A percentile compares a stretch with the other conserved stretches of the same genome.
phyloP scores from a whole-genome alignment of 2,113 vertebrate genomes.

The Acrocephalus arundinaceus region DNA sequence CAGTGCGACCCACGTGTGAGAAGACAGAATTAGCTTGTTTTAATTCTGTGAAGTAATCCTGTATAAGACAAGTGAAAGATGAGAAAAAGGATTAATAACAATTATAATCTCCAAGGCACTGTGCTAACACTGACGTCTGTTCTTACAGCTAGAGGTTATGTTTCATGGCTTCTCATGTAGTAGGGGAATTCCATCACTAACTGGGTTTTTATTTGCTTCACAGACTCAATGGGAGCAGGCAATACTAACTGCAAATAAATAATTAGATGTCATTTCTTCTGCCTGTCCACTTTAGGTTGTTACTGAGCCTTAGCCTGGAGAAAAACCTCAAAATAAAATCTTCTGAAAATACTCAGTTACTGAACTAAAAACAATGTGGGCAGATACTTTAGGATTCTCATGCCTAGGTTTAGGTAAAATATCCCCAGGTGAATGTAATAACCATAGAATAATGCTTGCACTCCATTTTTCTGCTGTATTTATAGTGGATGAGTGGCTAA shows the following conservation, averaged over 20 bases:
- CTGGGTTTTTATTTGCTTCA: background rate
- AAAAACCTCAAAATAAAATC: background rate
- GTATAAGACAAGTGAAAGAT: background rate
- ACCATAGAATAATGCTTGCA: background rate
- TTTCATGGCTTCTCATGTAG: background rate
- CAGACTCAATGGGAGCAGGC: background rate
- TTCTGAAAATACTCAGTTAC: background rate
- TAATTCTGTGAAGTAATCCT: background rate
- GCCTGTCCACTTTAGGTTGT: background rate
- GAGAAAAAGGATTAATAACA: background rate
- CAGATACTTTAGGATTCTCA: background rate
- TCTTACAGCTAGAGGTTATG: background rate
- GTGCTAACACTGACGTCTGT: background rate
- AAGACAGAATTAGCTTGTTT: background rate
- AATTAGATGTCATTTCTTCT: background rate
- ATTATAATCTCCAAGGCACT: background rate
- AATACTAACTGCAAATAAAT: background rate
- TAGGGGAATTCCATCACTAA: background rate
- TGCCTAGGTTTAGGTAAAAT: background rate
- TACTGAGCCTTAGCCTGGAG: background rate
- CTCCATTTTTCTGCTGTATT: background rate
- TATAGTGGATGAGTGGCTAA: background rate
- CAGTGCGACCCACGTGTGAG: background rate
- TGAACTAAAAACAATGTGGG: background rate
- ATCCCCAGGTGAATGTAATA: background rate